Base-by-base conservation (phyloP, 1,140 invertebrate species). In the Bombus breviceps region DNA sequence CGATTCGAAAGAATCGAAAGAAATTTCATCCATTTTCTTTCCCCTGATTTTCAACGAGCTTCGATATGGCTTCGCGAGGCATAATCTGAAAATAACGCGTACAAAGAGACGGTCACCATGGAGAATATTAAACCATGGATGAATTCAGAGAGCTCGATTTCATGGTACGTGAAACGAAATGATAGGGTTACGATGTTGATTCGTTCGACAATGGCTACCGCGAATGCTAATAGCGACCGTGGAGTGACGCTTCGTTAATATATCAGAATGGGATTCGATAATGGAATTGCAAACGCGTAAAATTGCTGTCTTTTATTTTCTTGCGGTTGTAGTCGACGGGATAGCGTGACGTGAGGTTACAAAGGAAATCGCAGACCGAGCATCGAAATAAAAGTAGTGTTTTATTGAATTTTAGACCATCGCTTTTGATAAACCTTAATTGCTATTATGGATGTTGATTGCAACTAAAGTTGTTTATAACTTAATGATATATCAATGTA, bases 111-210 rank as follows among this genome's bases (percentile, higher is more conserved):
- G 64, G 71, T 83, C 62, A 64, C 79, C 64, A 72, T 68, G 80
- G 80, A 69, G 73, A 69, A 86, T 73, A 78, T 80, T 73, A 85
- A 86, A 89, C 66, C 83, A 72, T 28, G 57, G 28, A 28, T 18
- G 39, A 43, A 77, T 77, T 25, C 37, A 32, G 66, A 28, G 71
- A 53, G 71, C 59, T 72, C 66, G 75, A 84, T 87, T 91, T 89
- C 81, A 90, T 77, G 76, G 85, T 83, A 90, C 66, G 75, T 53
- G 81, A 88, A 80, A 86, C 80, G 72, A 85, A 90, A 91, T 87
- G 87, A 90, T 86, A 82, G 79, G 85, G 69, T 87, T 90, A 87
- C 81, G 41, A 82, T 83, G 66, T 74, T 87, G 80, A 87, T 88
- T 90, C 57, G 75, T 77, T 78, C 78, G 53, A 13, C 77, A 13